These are phyloP conservation scores for Xenentodon cancila DNA, from an alignment of 2,797 vertebrate genomes.

Conservation along the genomic window DNA sequence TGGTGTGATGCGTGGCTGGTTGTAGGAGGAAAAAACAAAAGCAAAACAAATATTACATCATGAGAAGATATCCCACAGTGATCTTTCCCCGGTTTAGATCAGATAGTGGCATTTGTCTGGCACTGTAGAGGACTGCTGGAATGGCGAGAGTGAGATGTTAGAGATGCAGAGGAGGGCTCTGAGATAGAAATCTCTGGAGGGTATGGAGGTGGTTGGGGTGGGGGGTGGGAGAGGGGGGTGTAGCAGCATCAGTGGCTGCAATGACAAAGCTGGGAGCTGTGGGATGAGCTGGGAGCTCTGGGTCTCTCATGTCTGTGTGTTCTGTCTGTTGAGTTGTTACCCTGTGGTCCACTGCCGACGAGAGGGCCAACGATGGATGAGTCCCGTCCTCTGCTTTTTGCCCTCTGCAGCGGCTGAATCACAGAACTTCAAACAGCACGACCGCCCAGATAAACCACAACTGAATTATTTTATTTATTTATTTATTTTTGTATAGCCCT, in stretches of 20 bases:
- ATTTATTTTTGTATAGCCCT: neutral
- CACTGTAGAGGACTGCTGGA: conserved; percentile 52
- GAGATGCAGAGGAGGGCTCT: conserved; percentile 68
- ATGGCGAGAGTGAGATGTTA: conserved; percentile 67
- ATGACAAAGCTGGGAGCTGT: conserved; percentile 67
- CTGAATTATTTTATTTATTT: conserved; percentile 4
- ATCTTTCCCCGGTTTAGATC: conserved; percentile 75
- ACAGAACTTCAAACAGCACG: conserved; percentile 62
- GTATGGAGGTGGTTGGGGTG: too few species aligned
- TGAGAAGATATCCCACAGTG: conserved; percentile 67
- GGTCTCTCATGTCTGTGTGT: conserved; percentile 71
- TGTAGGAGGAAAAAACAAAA: conserved; percentile 6
- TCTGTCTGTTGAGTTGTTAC: conserved; percentile 62
- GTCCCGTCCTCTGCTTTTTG: conserved; percentile 69
- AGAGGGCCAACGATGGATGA: conserved; percentile 70
- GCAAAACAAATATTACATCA: conserved; percentile 51
- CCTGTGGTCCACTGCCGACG: conserved; percentile 65
- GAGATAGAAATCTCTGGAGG: conserved; percentile 70
- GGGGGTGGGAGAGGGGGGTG: conserved; percentile 35
- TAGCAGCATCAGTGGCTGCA: conserved; percentile 63
- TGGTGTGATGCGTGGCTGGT: conserved; percentile 38
- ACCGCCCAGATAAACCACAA: conserved; percentile 42
- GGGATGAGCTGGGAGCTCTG: conserved; percentile 70
- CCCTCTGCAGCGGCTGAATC: conserved; percentile 63
- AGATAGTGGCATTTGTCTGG: conserved; percentile 66